Conservation (phyloP, 2,113 vertebrate species). For the Hyperoodon ampullatus region DNA sequence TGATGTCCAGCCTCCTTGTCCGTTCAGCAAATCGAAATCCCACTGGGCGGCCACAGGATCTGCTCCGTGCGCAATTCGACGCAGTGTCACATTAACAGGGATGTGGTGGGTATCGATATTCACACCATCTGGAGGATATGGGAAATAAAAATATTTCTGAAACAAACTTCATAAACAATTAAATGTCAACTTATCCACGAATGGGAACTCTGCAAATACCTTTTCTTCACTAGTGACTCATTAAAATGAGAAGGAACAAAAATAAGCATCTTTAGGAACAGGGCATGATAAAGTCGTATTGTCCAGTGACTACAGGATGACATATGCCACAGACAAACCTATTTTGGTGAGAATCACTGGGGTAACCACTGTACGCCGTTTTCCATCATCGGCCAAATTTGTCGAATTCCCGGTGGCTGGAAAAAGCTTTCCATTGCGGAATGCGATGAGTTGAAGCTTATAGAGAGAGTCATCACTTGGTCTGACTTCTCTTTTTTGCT, state of each 20-base stretch:
- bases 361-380: constrained; percentile 93
- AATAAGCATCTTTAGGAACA: background rate
- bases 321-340: constrained; percentile 85
- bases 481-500: constrained; percentile 85
- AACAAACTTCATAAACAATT: background rate
- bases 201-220: background rate
- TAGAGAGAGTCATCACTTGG: constrained; percentile 89
- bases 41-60: constrained; percentile 94
- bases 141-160: background rate
- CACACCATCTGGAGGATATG: constrained; percentile 88
- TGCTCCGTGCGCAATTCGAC: constrained; percentile 91
- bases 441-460: constrained; percentile 95
- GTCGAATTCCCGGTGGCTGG: constrained; percentile 95
- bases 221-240: background rate
- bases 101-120: constrained; percentile 82
- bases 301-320: fast-evolving
- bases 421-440: constrained; percentile 97
- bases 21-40: constrained; percentile 93
- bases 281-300: background rate
- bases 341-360: constrained; percentile 96
- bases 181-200: background rate
- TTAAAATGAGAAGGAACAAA: background rate
- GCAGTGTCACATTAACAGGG: constrained; percentile 93
- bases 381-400: constrained; percentile 90
- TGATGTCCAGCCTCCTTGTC: constrained; percentile 95